Evolutionary conservation across 2,888 invertebrate genomes (phyloP).

Genomic region (Sinhomidia bicolor): DNA sequence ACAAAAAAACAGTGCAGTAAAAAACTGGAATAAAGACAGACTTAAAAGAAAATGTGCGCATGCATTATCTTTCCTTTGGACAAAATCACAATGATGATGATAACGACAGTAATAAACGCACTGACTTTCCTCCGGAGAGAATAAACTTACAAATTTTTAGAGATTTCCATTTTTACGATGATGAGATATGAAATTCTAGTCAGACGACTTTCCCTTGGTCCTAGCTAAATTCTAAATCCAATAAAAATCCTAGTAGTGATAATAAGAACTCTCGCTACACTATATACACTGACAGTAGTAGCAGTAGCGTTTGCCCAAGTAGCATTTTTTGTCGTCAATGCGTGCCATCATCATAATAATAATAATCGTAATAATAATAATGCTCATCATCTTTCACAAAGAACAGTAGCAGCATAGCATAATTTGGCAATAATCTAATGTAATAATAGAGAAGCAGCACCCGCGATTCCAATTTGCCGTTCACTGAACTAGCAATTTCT

Average conservation of each 20-base stretch:
- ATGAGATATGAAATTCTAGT: constrained; percentile 64
- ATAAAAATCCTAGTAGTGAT: background rate
- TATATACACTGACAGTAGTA: too few relatives aligned
- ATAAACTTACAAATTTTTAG: background rate
- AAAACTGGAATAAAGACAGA: too few relatives aligned
- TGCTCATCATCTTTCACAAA: constrained; percentile 1
- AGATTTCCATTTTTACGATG: background rate
- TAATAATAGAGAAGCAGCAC: background rate
- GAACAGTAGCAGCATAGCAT: constrained; percentile 12
- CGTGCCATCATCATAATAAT: constrained; percentile 27
- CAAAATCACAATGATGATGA: background rate
- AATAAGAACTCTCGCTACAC: background rate
- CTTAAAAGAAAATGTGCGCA: too few relatives aligned
- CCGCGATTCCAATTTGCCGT: background rate
- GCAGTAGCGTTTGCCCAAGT: too few relatives aligned
- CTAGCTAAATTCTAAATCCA: background rate
- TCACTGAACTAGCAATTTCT: constrained; percentile 29
- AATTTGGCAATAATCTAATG: constrained; percentile 28
- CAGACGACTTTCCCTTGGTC: constrained; percentile 13
- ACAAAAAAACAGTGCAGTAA: too few relatives aligned
- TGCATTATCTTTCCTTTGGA: background rate
- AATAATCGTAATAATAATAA: constrained; percentile 19
- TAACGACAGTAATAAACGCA: constrained; percentile 48
- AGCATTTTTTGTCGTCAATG: background rate
- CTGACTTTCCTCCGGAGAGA: constrained; percentile 24